Conservation (phyloP, 2,888 invertebrate species). For the Mayetiola destructor region DNA sequence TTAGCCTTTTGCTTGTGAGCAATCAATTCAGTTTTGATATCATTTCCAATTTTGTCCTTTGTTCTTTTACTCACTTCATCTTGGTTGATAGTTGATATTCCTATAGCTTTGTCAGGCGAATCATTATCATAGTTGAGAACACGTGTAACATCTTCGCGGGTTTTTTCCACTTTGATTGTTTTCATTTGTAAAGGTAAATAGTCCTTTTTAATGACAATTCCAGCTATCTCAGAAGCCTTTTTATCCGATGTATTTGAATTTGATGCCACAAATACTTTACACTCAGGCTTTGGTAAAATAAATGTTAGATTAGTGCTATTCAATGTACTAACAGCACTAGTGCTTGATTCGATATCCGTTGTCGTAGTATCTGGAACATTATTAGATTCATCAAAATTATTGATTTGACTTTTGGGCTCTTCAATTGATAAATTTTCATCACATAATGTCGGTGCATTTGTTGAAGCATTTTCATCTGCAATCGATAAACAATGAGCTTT, state of each 20-base stretch:
- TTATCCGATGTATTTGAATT: not conserved
- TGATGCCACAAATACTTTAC: conserved; percentile 10
- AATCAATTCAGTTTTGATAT: conserved; percentile 2
- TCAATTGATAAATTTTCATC: not conserved
- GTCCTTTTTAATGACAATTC: conserved; percentile 20
- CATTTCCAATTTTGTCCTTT: not conserved
- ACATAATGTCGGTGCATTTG: too few relatives aligned
- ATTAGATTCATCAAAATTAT: not conserved
- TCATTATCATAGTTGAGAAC: conserved; percentile 26
- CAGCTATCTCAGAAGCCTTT: conserved; percentile 3
- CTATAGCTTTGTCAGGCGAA: not conserved
- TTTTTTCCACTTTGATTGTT: conserved; percentile 22
- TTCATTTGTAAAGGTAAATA: conserved; percentile 19
- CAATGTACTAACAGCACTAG: not conserved
- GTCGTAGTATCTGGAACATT: conserved; percentile 3
- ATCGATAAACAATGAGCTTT: too few relatives aligned
- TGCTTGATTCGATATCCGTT: not conserved
- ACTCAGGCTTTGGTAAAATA: not conserved
- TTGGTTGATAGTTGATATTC: not conserved
- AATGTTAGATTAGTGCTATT: not conserved
- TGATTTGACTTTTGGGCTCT: not conserved
- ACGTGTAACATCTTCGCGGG: conserved; percentile 30
- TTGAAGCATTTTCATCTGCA: not conserved
- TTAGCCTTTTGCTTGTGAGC: conserved; percentile 4
- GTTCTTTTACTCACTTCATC: not conserved